These are phyloP conservation scores for Zaprionus davidi DNA, from an alignment of 1,140 invertebrate genomes.

Conservation along the genomic window DNA sequence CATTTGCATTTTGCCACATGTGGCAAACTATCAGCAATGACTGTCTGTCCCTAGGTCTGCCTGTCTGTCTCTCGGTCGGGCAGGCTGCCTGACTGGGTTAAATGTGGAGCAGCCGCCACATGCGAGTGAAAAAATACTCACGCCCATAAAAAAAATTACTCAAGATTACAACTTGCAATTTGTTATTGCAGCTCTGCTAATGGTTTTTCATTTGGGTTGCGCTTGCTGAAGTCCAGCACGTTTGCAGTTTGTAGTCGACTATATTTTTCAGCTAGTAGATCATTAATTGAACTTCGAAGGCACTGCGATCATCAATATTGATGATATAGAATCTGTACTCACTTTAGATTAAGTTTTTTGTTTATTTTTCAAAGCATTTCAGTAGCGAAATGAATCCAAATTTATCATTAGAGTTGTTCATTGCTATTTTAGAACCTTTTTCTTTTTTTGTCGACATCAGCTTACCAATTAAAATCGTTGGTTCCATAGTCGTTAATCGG, in stretches of 20 bases:
- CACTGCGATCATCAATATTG: slow-evolving; percentile 39
- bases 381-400: not conserved
- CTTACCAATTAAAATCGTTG: slow-evolving; percentile 81
- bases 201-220: slow-evolving; percentile 45
- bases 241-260: slow-evolving; percentile 20
- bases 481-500: slow-evolving; percentile 69
- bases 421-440: not conserved
- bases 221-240: slow-evolving; percentile 15
- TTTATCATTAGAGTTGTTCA: slow-evolving; percentile 1
- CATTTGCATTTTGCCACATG: slow-evolving; percentile 56
- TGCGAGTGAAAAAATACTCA: slow-evolving; percentile 41
- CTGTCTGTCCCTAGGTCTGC: slow-evolving; percentile 4
- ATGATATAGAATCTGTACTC: slow-evolving; percentile 15
- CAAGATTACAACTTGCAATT: slow-evolving; percentile 53
- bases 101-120: slow-evolving; percentile 36
- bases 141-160: slow-evolving; percentile 44
- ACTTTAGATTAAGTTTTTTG: slow-evolving; percentile 6
- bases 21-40: slow-evolving; percentile 23
- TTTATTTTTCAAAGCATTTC: not conserved
- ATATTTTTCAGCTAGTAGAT: slow-evolving; percentile 27
- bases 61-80: slow-evolving; percentile 1
- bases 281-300: slow-evolving; percentile 32
- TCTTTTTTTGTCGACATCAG: not conserved
- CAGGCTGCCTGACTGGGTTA: slow-evolving; percentile 11
- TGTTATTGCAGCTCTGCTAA: slow-evolving; percentile 39